A percentile compares a stretch with the other conserved stretches of the same genome.
Conservation (phyloP, 2,113 vertebrate genomes). For the Corydoras sp. region DNA sequence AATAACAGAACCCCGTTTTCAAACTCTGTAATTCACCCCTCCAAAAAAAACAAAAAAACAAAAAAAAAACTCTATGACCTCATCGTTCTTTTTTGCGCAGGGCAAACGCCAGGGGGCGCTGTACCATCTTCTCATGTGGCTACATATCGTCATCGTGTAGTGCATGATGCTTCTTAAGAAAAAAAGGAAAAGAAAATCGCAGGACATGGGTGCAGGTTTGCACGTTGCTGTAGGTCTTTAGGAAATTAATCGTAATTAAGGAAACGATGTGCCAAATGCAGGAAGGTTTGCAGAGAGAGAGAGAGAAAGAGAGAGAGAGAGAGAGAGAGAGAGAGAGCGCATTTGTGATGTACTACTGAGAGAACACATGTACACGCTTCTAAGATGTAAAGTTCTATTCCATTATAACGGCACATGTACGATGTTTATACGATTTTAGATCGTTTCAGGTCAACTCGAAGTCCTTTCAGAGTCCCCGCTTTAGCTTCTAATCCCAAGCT, state of each 20-base stretch:
- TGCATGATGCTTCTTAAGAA: constrained; percentile 62
- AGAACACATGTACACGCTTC: not conserved
- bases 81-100: constrained; percentile 83
- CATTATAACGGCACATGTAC: constrained; percentile 19
- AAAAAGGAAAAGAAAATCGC: constrained; percentile 45
- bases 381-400: not conserved
- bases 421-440: constrained; percentile 35
- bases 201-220: constrained; percentile 51
- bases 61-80: constrained; percentile 75
- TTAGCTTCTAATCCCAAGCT: constrained; percentile 30
- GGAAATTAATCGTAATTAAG: too few species aligned
- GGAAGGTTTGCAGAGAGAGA: constrained; percentile 2
- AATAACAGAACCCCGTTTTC: too few species aligned
- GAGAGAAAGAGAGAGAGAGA: too few species aligned
- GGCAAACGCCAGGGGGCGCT: constrained; percentile 46
- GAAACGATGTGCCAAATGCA: constrained; percentile 59
- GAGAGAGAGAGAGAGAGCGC: too few species aligned
- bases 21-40: too few species aligned
- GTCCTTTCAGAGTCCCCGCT: constrained; percentile 28
- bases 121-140: constrained; percentile 69
- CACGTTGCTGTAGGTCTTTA: not conserved
- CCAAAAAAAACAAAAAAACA: constrained; percentile 43
- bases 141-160: constrained; percentile 61
- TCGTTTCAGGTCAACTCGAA: constrained; percentile 39
- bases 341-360: too few species aligned